phyloP scores from a whole-genome alignment of 2,797 vertebrate species.

The Siniperca obscura region DNA sequence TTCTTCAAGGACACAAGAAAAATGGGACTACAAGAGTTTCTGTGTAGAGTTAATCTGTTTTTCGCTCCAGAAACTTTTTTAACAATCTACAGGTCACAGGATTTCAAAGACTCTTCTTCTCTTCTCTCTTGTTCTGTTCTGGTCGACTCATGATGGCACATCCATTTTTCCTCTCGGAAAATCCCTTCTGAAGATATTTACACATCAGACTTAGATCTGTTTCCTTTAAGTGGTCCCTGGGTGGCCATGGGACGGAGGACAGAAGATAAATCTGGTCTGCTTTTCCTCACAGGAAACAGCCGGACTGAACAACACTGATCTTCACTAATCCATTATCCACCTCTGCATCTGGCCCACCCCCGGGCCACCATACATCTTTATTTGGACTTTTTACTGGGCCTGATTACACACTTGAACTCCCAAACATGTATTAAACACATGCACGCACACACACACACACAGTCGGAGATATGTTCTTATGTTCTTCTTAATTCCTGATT shows the following conservation, averaged over 20 bases:
- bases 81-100: neutral
- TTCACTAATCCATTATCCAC: conserved; percentile 61
- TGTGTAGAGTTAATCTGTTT: neutral
- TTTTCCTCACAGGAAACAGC: conserved; percentile 64
- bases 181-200: conserved; percentile 51
- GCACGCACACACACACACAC: no score
- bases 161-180: conserved; percentile 29
- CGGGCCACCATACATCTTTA: conserved; percentile 60
- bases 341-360: conserved; percentile 54
- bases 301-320: conserved; percentile 30
- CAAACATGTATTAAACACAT: neutral
- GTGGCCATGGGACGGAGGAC: conserved; percentile 44
- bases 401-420: conserved; percentile 40
- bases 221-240: conserved; percentile 59
- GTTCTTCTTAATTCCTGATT: neutral
- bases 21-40: neutral
- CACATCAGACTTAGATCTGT: conserved; percentile 40
- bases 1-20: neutral
- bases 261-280: conserved; percentile 59
- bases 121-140: neutral
- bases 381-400: conserved; percentile 50
- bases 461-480: no score
- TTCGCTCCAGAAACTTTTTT: neutral
- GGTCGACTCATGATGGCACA: neutral
- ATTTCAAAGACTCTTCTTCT: neutral